phyloP scores from a whole-genome alignment of 2,113 vertebrate species.

The Melanostigma gelatinosum region DNA sequence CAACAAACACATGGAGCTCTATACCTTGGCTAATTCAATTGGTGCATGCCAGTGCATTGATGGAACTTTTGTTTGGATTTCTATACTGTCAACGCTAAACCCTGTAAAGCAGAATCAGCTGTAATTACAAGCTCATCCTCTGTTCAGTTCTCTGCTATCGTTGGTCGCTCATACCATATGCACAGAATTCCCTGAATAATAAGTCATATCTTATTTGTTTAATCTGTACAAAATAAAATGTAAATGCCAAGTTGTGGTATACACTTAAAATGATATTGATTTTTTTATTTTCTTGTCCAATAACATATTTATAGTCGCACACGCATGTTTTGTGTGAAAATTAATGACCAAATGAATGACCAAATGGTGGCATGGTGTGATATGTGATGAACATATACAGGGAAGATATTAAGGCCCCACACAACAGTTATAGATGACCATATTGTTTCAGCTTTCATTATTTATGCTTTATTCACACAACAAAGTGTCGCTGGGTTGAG shows the following conservation, averaged over 20 bases:
- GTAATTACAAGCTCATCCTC: constrained; percentile 38
- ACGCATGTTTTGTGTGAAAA: not conserved
- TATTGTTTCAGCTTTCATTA: constrained; percentile 5
- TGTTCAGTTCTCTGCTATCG: not conserved
- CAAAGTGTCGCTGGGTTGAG: constrained; percentile 4
- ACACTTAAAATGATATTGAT: too few species aligned
- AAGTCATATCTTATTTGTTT: not conserved
- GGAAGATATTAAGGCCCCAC: not conserved
- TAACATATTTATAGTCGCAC: not conserved
- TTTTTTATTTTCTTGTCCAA: too few species aligned
- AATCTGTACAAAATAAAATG: not conserved
- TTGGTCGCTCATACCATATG: not conserved
- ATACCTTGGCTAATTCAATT: constrained; percentile 14
- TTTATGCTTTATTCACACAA: constrained; percentile 36
- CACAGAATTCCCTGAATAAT: not conserved
- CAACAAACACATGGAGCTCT: not conserved
- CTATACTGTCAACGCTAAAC: constrained; percentile 5
- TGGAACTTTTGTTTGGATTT: constrained; percentile 24
- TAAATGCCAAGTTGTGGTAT: not conserved
- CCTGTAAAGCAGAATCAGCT: constrained; percentile 14
- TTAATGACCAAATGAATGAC: too few species aligned
- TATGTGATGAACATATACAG: constrained; percentile 1
- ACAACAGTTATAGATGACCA: constrained; percentile 2
- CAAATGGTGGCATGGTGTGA: not conserved
- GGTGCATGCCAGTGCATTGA: constrained; percentile 3